Evolutionary conservation across 2,797 vertebrate species (phyloP), one percentile per base, ranked within the genome.

Genomic region (Ciconia nigra): DNA sequence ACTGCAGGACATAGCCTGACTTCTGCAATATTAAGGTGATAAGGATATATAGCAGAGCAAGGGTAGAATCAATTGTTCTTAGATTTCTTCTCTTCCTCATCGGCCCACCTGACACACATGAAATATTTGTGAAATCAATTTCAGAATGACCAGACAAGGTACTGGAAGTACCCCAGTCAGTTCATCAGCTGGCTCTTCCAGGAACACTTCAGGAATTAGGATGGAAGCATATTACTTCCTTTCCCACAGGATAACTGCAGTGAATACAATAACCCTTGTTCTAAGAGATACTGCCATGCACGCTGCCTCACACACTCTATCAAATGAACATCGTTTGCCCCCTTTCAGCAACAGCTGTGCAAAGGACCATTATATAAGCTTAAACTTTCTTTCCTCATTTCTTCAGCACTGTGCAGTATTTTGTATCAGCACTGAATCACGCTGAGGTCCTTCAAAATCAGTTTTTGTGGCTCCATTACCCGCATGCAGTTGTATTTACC

Each of bases 61-160:
- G 24, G 8, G 22, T 31, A 83, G 69, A 86, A 96, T 94, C 49
- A 92, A 72, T 93, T 89, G 59, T 87, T 96, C 83, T 76, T 66
- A 88, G 61, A 78, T 47, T 81, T 70, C 29, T 20, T 72, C 22
- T 79, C 20, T 5, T 87, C 52, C 78, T 94, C 84, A 9, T 83
- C 13, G 3, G 51, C 52, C n/a, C 57, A 65, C 74, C 88, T 87
- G 79, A 90, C 25, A 74, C 49, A 71, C 67, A 81, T 54, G 78
- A 95, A 94, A 89, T 92, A 92, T 92, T 93, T 74, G 69, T 87
- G 71, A 92, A 95, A 94, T 87, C 86, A 58, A 74, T 92, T 89
- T 77, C 24, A 71, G 93, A 87, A 89, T 21, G 63, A 92, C 47
- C 67, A 80, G 80, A 59, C 0, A 0, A 82, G 41, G 73, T 55